Base-by-base conservation (phyloP, 1,140 invertebrate species). In the Diachasma alloeum region DNA sequence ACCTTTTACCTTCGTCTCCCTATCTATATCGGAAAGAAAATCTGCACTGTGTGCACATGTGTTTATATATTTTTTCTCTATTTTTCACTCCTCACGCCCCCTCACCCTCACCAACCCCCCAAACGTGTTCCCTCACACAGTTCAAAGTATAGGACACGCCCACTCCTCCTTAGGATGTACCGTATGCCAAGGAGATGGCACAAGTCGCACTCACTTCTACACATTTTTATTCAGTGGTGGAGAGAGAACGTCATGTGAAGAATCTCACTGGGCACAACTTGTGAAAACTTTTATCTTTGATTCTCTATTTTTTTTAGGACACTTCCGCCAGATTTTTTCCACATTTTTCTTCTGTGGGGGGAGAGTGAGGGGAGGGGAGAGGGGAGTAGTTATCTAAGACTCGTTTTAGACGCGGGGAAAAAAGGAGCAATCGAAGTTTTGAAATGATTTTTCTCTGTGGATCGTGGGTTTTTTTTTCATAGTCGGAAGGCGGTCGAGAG, bases 21-120 rank as follows among this genome's bases (percentile, higher is more conserved):
- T 76, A 59, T 81, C 68, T 77, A 78, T 81, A 63, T 63, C 59
- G 17, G 5, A 0, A 63, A 82, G 82, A 81, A 83, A 82, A 83
- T 81, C 82, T 82, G 72, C 71, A 70, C 24, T 69, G 31, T 42
- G 26, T 24, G 63, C 59, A 63, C 24, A 63, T 53, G 48, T 53
- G 48, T 53, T 53, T 53, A 53, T 53, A 19, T 53, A 42, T 13
- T 53, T 19, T 53, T 17, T 15, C n/a, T 3, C n/a, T 17, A 53
- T 15, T 56, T 56, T 22, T 56, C 15, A 8, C n/a, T 19, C 13
- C 17, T 56, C 4, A 13, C 48, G 9, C n/a, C 6, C 15, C 17
- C 15, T 56, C 15, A 13, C 19, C 1, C 19, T 19, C 1, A 0
- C 9, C 9, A 56, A 19, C 48, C 19, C 2, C 4, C 6, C 9